Conservation (phyloP, 2,797 vertebrate species). For the Naso thynnoides region DNA sequence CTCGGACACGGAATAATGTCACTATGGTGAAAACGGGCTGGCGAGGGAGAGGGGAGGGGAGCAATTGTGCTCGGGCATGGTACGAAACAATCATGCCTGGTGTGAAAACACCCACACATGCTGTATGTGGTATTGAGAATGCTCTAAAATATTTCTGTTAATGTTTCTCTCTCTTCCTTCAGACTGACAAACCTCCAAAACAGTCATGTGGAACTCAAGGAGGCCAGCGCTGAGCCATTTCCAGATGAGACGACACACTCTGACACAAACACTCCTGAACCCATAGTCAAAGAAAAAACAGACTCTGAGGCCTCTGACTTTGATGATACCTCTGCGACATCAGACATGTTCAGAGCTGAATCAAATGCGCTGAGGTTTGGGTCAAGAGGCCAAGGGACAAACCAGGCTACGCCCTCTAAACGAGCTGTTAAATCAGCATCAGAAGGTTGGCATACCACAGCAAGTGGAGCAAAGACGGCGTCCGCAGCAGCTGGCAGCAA, state of each 20-base stretch:
- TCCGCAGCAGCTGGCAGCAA: slow-evolving; percentile 67
- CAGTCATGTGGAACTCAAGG: slow-evolving; percentile 59
- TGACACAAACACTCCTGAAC: slow-evolving; percentile 69
- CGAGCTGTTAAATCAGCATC: slow-evolving; percentile 54
- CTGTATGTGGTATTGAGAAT: too few species aligned
- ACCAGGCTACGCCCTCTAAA: slow-evolving; percentile 54
- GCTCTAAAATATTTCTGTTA: background rate
- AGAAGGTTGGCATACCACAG: slow-evolving; percentile 46
- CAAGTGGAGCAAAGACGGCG: slow-evolving; percentile 57
- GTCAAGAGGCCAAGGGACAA: slow-evolving; percentile 56
- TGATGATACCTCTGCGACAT: slow-evolving; percentile 73
- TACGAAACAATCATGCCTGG: too few species aligned
- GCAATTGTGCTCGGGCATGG: too few species aligned
- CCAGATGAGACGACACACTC: slow-evolving; percentile 83
- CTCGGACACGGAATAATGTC: too few species aligned
- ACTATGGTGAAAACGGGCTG: too few species aligned
- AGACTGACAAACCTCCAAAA: slow-evolving; percentile 71
- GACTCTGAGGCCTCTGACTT: slow-evolving; percentile 82
- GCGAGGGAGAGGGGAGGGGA: too few species aligned
- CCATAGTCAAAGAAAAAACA: slow-evolving; percentile 65
- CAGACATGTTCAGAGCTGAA: slow-evolving; percentile 74
- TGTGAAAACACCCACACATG: too few species aligned
- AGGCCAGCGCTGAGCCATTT: slow-evolving; percentile 43
- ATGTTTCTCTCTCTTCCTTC: slow-evolving; percentile 6
- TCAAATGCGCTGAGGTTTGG: slow-evolving; percentile 32